phyloP scores from a whole-genome alignment of 2,888 invertebrate species.

The Hyalella azteca region DNA sequence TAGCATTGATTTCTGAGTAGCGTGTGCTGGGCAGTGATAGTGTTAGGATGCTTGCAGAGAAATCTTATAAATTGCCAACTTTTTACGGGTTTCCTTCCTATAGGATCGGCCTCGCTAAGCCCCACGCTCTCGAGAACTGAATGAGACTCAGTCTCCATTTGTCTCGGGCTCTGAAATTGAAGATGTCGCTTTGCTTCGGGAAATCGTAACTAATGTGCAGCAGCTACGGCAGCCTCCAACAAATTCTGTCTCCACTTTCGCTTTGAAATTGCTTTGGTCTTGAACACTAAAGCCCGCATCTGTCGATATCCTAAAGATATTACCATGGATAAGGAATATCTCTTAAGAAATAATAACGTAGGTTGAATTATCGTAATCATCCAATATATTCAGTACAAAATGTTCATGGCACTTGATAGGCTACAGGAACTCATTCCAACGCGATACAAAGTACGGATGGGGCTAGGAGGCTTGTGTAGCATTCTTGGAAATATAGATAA shows the following conservation, averaged over 20 bases:
- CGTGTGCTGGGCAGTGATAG: too few species aligned
- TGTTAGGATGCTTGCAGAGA: too few species aligned
- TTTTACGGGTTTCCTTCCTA: background rate
- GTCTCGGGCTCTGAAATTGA: constrained; percentile 34
- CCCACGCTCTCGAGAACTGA: constrained; percentile 26
- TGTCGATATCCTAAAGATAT: constrained; percentile 4
- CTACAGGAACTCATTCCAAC: background rate
- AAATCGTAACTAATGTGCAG: constrained; percentile 35
- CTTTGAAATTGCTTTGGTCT: constrained; percentile 24
- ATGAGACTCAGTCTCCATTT: constrained; percentile 33
- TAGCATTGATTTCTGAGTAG: too few species aligned
- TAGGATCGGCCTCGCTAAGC: background rate
- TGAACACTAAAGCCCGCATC: background rate
- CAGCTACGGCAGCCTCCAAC: constrained; percentile 30
- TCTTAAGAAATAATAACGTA: too few species aligned
- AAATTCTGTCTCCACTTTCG: constrained; percentile 15
- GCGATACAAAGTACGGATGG: background rate
- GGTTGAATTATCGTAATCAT: too few species aligned
- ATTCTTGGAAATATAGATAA: too few species aligned
- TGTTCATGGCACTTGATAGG: background rate
- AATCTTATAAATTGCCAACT: too few species aligned
- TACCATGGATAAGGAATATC: too few species aligned
- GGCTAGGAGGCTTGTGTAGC: background rate
- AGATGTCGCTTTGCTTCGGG: constrained; percentile 37
- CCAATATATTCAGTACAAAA: too few species aligned